These are phyloP conservation scores for Hirundichthys speculiger DNA, from an alignment of 2,113 vertebrate species.

Conservation along the genomic window DNA sequence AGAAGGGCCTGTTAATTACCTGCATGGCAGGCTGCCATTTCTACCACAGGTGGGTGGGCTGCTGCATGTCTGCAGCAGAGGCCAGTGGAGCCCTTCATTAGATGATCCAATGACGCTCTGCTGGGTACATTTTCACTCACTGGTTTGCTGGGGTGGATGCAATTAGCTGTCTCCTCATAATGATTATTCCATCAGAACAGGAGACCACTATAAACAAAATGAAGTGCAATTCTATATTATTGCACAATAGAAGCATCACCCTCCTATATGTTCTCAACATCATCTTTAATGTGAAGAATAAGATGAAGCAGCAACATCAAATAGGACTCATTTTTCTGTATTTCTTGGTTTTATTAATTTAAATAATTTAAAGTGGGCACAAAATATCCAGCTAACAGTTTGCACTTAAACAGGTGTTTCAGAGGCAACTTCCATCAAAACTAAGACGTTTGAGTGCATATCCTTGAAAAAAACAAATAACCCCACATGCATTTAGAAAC, in stretches of 20 bases:
- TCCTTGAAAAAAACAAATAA: constrained; percentile 72
- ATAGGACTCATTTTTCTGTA: constrained; percentile 21
- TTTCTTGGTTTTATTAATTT: constrained; percentile 81
- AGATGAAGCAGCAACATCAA: not conserved
- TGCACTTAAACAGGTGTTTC: constrained; percentile 54
- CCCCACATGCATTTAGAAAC: constrained; percentile 61
- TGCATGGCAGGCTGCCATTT: constrained; percentile 76
- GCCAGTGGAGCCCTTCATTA: constrained; percentile 62
- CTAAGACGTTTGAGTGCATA: constrained; percentile 64
- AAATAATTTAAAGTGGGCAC: constrained; percentile 84
- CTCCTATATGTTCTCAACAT: not conserved
- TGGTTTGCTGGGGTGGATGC: constrained; percentile 61
- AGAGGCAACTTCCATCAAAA: constrained; percentile 64
- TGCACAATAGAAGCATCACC: constrained; percentile 4
- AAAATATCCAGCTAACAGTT: constrained; percentile 71
- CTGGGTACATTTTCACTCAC: constrained; percentile 54
- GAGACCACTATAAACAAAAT: constrained; percentile 52
- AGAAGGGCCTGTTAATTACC: constrained; percentile 71
- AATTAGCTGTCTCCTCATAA: constrained; percentile 61
- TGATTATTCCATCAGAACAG: constrained; percentile 53
- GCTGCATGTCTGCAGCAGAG: constrained; percentile 57
- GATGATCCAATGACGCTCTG: constrained; percentile 41
- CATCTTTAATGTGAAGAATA: not conserved
- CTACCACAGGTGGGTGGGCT: constrained; percentile 77
- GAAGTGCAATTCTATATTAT: constrained; percentile 21